Evolutionary conservation across 1,140 invertebrate genomes (phyloP).

Genomic region (Carcinoscorpius rotundicauda): DNA sequence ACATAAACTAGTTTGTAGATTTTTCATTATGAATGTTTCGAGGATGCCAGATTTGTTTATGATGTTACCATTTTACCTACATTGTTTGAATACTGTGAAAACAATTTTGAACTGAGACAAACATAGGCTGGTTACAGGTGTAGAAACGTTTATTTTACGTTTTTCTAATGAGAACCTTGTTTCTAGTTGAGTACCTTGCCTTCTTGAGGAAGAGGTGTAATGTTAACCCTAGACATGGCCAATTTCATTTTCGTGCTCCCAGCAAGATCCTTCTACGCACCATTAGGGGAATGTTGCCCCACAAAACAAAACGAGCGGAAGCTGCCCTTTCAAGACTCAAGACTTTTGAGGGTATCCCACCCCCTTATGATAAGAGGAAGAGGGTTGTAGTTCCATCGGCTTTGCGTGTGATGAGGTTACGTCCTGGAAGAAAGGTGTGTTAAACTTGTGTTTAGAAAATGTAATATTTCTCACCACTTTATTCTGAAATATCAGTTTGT

Average conservation of each 20-base stretch:
- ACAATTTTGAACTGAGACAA: too few relatives aligned
- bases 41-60: too few relatives aligned
- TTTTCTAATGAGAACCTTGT: too few relatives aligned
- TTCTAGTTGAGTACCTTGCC: slow-evolving; percentile 89
- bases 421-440: slow-evolving; percentile 84
- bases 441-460: neutral
- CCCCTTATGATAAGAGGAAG: slow-evolving; percentile 88
- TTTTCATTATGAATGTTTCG: too few relatives aligned
- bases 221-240: slow-evolving; percentile 93
- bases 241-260: slow-evolving; percentile 95
- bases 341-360: slow-evolving; percentile 93
- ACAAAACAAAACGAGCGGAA: slow-evolving; percentile 91
- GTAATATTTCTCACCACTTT: too few relatives aligned
- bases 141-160: too few relatives aligned
- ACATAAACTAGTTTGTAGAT: too few relatives aligned
- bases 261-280: slow-evolving; percentile 93
- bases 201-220: slow-evolving; percentile 96
- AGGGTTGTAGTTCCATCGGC: slow-evolving; percentile 90
- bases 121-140: too few relatives aligned
- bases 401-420: slow-evolving; percentile 83
- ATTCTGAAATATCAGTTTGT: too few relatives aligned
- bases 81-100: too few relatives aligned
- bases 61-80: too few relatives aligned
- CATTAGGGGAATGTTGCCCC: slow-evolving; percentile 96
- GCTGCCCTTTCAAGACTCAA: slow-evolving; percentile 78